Conservation (phyloP, 1,140 invertebrate genomes). For the Scaptomyza pallida region DNA sequence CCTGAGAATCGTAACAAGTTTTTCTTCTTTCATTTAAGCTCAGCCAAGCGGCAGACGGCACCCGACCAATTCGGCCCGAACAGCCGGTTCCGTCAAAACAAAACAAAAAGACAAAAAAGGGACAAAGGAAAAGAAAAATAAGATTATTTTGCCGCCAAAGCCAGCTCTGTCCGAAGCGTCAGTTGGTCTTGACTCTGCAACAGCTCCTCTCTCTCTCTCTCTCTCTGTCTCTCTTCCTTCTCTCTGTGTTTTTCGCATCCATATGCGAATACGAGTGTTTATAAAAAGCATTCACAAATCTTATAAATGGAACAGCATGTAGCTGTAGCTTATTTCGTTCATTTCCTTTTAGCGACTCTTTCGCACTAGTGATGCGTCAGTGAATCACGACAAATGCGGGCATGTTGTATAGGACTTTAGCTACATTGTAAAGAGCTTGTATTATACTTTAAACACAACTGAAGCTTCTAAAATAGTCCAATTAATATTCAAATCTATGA, state of each 20-base stretch:
- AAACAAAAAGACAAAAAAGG: constrained; percentile 17
- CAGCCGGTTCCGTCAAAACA: constrained; percentile 44
- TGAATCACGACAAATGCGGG: constrained; percentile 23
- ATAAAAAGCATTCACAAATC: constrained; percentile 75
- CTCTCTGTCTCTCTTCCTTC: too few relatives aligned
- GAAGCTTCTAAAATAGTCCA: too few relatives aligned
- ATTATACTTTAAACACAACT: too few relatives aligned
- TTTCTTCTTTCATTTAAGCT: constrained; percentile 73
- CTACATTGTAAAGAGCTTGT: too few relatives aligned
- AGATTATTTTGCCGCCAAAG: constrained; percentile 39
- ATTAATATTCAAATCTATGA: too few relatives aligned
- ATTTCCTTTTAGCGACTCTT: constrained; percentile 31
- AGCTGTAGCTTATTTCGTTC: constrained; percentile 37
- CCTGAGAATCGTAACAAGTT: constrained; percentile 73
- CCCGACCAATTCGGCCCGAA: constrained; percentile 44
- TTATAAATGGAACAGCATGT: constrained; percentile 73
- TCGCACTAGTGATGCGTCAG: constrained; percentile 54
- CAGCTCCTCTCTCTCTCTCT: background rate
- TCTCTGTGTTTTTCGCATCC: constrained; percentile 31
- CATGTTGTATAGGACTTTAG: background rate
- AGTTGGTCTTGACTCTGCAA: too few relatives aligned
- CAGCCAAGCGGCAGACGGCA: constrained; percentile 59
- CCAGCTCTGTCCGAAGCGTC: constrained; percentile 18
- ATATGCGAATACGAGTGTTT: constrained; percentile 47
- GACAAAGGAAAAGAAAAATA: constrained; percentile 15